phyloP scores from a whole-genome alignment of 2,797 vertebrate species.

The Sandelia bainsii region DNA sequence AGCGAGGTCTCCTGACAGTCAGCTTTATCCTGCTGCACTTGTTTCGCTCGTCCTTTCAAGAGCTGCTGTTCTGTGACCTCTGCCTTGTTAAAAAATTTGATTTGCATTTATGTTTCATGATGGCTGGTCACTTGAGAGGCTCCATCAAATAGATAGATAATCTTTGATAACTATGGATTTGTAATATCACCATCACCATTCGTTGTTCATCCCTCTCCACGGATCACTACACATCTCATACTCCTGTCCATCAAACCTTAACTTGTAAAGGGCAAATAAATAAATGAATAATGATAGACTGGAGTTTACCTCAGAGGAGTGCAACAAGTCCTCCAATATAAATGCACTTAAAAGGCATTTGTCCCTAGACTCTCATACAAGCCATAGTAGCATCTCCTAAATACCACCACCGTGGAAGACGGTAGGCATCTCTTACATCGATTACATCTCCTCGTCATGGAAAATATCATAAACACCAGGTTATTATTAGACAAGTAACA shows the following conservation, averaged over 20 bases:
- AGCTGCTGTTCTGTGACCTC: slow-evolving; percentile 36
- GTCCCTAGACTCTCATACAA: too few relatives aligned
- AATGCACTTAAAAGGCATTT: too few relatives aligned
- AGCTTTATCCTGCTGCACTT: slow-evolving; percentile 32
- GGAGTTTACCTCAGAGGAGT: too few relatives aligned
- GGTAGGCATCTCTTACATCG: too few relatives aligned
- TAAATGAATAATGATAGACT: neutral
- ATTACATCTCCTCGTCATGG: too few relatives aligned
- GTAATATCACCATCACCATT: slow-evolving; percentile 2
- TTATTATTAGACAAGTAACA: too few relatives aligned
- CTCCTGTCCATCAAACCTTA: neutral
- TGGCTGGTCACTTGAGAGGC: slow-evolving; percentile 27
- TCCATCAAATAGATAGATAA: slow-evolving; percentile 17
- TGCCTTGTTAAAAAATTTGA: slow-evolving; percentile 26
- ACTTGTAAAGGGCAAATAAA: neutral
- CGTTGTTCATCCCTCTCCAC: neutral
- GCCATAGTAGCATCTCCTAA: too few relatives aligned
- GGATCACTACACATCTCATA: neutral
- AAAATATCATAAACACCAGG: too few relatives aligned
- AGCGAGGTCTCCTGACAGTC: slow-evolving; percentile 39
- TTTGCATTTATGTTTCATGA: slow-evolving; percentile 40
- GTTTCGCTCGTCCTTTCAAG: slow-evolving; percentile 25
- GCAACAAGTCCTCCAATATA: too few relatives aligned
- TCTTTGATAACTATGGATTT: slow-evolving; percentile 31
- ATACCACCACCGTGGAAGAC: too few relatives aligned